These are phyloP conservation scores for Latrodectus elegans DNA, from an alignment of 2,888 invertebrate genomes.

Conservation along the genomic window DNA sequence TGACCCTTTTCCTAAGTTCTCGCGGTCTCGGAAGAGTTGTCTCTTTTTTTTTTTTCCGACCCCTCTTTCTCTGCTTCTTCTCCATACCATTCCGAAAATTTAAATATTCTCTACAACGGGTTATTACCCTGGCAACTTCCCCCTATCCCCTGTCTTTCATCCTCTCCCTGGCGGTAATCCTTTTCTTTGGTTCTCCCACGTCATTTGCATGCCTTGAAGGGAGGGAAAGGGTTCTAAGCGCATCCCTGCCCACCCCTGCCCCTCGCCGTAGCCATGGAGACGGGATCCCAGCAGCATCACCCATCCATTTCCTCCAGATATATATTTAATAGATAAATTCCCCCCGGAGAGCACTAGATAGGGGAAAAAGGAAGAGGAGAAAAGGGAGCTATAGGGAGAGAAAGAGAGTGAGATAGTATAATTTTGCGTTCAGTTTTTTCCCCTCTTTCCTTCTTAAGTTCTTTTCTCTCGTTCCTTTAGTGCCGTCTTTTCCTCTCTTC, in stretches of 20 bases:
- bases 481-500: constrained; percentile 34
- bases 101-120: constrained; percentile 67
- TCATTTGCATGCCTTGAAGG: constrained; percentile 68
- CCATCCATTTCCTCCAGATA: constrained; percentile 69
- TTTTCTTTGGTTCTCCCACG: constrained; percentile 66
- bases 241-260: not conserved
- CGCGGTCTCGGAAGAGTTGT: constrained; percentile 5
- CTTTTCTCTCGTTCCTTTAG: constrained; percentile 44
- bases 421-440: constrained; percentile 52
- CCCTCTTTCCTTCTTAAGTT: constrained; percentile 46
- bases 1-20: constrained; percentile 29
- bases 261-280: constrained; percentile 51
- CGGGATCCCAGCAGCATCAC: constrained; percentile 67
- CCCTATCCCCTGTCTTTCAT: constrained; percentile 43
- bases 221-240: constrained; percentile 1
- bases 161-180: constrained; percentile 64
- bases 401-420: constrained; percentile 63
- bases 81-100: constrained; percentile 30
- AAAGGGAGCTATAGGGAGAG: constrained; percentile 40
- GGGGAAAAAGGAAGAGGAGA: constrained; percentile 28
- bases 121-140: constrained; percentile 55
- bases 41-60: not conserved
- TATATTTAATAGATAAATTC: constrained; percentile 70
- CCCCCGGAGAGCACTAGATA: constrained; percentile 64
- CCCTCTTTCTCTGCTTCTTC: not conserved